These are phyloP conservation scores for Upupa epops DNA, from an alignment of 2,113 vertebrate genomes.

Conservation along the genomic window DNA sequence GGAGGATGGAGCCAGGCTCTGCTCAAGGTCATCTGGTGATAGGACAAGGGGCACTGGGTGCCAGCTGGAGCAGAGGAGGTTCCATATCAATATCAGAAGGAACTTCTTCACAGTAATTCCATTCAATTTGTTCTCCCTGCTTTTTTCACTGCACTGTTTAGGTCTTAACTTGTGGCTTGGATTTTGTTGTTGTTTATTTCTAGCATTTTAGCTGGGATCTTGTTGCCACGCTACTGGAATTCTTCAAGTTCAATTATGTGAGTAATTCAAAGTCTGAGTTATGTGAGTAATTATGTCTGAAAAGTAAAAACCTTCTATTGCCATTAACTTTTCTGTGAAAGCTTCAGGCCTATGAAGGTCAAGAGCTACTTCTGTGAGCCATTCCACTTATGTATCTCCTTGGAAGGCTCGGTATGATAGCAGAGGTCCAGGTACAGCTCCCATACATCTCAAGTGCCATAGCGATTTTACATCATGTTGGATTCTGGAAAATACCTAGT, in stretches of 20 bases:
- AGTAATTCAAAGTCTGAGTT: not conserved
- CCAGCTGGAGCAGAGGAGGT: no score
- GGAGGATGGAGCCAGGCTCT: no score
- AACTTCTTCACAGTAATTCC: not conserved
- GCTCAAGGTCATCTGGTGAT: no score
- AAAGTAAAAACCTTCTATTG: not conserved
- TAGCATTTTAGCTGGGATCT: not conserved
- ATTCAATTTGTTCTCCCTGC: not conserved
- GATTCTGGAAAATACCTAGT: not conserved
- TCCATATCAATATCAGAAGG: no score
- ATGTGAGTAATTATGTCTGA: no score
- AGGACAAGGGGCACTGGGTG: no score
- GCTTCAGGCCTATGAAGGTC: not conserved
- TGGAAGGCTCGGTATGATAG: not conserved
- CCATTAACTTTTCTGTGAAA: not conserved
- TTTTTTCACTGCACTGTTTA: not conserved
- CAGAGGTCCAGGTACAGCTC: fast-evolving
- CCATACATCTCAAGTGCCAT: not conserved
- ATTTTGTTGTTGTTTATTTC: not conserved
- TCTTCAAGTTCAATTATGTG: not conserved
- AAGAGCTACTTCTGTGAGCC: not conserved
- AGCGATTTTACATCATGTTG: not conserved
- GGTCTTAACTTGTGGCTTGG: not conserved
- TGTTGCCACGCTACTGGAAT: not conserved
- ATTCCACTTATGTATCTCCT: not conserved